Percentiles rank a stretch among this genome's conserved stretches.
phyloP scores from a whole-genome alignment of 2,888 invertebrate genomes.

The Tupiocoris notatus region DNA sequence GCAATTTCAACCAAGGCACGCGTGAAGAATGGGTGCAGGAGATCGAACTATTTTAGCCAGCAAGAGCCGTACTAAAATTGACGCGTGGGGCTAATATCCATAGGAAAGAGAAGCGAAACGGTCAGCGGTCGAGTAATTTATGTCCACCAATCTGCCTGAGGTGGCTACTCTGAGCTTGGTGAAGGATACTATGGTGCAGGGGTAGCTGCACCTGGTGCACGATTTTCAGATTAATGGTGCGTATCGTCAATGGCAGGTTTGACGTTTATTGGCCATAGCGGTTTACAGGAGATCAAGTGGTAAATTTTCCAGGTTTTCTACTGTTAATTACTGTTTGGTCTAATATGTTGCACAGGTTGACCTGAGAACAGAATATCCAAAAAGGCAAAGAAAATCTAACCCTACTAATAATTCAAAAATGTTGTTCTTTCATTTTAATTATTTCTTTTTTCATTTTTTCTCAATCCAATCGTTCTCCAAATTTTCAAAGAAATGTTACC shows the following conservation, averaged over 20 bases:
- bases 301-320: neutral
- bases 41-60: no score
- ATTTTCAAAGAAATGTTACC: no score
- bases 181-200: neutral
- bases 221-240: slow-evolving; percentile 16
- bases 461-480: no score
- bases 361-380: no score
- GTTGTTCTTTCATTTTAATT: no score
- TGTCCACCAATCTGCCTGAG: neutral
- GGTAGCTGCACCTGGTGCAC: slow-evolving; percentile 13
- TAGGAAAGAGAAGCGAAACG: slow-evolving; percentile 11
- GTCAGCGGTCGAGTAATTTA: slow-evolving; percentile 7
- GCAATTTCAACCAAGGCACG: no score
- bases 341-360: no score
- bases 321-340: no score
- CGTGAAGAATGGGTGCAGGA: no score
- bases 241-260: slow-evolving; percentile 21
- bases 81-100: neutral
- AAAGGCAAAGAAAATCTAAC: no score
- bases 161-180: neutral
- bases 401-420: no score
- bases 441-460: no score
- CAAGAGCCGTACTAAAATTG: slow-evolving; percentile 16
- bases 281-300: neutral
- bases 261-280: slow-evolving; percentile 20